Percentiles rank a stretch among this genome's conserved stretches.
These are phyloP conservation scores for Rhogogaster chlorosoma DNA, from an alignment of 2,888 invertebrate genomes.

Conservation along the genomic window DNA sequence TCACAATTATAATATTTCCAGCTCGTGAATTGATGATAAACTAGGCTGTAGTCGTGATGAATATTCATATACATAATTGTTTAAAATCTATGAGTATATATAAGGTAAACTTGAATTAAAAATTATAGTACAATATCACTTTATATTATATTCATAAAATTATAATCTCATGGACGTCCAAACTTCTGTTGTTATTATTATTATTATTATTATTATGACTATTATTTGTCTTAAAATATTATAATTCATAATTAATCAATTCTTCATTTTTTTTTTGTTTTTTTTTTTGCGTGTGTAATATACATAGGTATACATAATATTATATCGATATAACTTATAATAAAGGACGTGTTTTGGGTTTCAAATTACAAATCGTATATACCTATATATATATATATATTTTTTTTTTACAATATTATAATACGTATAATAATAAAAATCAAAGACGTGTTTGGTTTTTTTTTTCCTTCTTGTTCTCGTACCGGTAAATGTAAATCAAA, in stretches of 20 bases:
- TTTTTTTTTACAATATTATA: not conserved
- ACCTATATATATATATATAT: not conserved
- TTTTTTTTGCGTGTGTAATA: not conserved
- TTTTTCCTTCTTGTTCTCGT: not conserved
- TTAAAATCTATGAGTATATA: not conserved
- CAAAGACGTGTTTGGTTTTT: not conserved
- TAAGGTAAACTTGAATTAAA: not conserved
- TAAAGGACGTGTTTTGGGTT: not conserved
- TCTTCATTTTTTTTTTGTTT: not conserved
- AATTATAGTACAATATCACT: not conserved
- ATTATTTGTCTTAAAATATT: not conserved
- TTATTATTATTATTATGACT: not conserved
- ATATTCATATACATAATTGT: not conserved
- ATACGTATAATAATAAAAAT: not conserved
- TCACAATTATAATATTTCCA: not conserved
- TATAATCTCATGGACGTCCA: slow-evolving; percentile 18
- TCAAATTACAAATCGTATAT: not conserved
- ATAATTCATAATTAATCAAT: not conserved
- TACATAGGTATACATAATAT: not conserved
- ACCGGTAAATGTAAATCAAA: not conserved
- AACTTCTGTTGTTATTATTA: not conserved
- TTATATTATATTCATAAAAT: not conserved
- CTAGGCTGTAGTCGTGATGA: not conserved
- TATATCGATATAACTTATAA: not conserved
- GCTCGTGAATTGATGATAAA: not conserved